Conservation (phyloP, 2,797 vertebrate genomes). For the Esox lucius region DNA sequence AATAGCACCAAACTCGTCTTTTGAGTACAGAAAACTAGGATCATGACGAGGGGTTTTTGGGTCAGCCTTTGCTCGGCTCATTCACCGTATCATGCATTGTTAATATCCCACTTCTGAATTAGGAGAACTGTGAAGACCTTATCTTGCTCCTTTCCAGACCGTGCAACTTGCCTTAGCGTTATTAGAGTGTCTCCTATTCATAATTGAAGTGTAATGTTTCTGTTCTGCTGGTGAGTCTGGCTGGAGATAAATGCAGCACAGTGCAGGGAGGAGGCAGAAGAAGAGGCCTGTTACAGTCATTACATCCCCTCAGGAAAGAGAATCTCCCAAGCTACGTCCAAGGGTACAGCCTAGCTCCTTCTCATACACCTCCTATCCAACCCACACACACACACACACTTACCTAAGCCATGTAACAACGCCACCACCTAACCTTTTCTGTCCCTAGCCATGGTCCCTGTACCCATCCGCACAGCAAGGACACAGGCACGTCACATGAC, state of each 20-base stretch:
- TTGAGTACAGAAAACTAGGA: background rate
- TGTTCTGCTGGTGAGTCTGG: slow-evolving; percentile 31
- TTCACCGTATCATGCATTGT: background rate
- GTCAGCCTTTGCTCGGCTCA: background rate
- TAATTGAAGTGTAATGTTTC: slow-evolving; percentile 20
- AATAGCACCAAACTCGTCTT: background rate
- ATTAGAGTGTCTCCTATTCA: background rate
- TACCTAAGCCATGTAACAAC: background rate
- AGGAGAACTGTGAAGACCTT: background rate
- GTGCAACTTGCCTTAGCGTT: background rate
- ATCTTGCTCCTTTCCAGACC: background rate
- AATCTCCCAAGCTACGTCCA: slow-evolving; percentile 21
- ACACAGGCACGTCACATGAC: background rate
- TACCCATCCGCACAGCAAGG: background rate
- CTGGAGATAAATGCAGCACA: background rate
- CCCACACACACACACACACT: background rate
- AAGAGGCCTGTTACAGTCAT: background rate
- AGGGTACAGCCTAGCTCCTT: slow-evolving; percentile 3
- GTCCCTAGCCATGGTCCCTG: background rate
- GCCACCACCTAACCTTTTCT: no score
- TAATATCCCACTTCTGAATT: background rate
- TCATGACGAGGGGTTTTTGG: background rate
- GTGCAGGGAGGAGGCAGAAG: background rate
- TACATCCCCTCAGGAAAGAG: slow-evolving; percentile 17
- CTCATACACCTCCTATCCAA: background rate